phyloP scores from a whole-genome alignment of 2,797 vertebrate species.

The Sylvilagus floridanus region DNA sequence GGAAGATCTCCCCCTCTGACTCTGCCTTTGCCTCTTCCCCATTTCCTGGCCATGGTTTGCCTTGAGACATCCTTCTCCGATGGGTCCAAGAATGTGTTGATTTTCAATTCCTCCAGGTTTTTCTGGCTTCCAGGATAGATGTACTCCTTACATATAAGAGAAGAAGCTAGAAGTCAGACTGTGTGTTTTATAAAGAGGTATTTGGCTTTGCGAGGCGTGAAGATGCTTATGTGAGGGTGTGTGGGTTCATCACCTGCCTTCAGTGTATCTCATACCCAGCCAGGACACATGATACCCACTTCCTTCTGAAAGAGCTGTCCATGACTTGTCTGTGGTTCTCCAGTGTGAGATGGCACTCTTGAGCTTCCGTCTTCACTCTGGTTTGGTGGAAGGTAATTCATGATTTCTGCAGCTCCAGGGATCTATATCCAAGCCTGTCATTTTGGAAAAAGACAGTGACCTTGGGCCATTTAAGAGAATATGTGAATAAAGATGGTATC shows the following conservation, averaged over 20 bases:
- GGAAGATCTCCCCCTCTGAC: neutral
- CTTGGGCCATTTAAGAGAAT: neutral
- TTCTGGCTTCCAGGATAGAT: neutral
- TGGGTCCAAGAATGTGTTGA: neutral
- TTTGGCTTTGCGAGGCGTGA: neutral
- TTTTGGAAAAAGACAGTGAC: neutral
- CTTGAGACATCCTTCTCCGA: neutral
- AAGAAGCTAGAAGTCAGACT: neutral
- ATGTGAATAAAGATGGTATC: neutral
- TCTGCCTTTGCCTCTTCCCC: neutral
- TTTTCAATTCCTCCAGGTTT: neutral
- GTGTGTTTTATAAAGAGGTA: neutral
- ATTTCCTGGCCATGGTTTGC: neutral
- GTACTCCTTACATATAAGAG: neutral
- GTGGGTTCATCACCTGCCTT: neutral
- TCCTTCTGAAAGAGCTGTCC: too few species aligned
- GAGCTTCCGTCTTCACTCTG: too few species aligned
- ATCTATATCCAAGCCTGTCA: neutral
- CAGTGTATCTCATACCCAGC: too few species aligned
- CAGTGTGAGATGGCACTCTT: too few species aligned
- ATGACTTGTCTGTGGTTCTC: too few species aligned
- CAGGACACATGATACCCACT: too few species aligned
- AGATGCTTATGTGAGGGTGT: neutral
- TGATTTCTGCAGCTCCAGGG: neutral
- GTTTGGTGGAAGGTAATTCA: too few species aligned